These are phyloP conservation scores for Chelonia mydas DNA, from an alignment of 2,797 vertebrate species.

Conservation along the genomic window DNA sequence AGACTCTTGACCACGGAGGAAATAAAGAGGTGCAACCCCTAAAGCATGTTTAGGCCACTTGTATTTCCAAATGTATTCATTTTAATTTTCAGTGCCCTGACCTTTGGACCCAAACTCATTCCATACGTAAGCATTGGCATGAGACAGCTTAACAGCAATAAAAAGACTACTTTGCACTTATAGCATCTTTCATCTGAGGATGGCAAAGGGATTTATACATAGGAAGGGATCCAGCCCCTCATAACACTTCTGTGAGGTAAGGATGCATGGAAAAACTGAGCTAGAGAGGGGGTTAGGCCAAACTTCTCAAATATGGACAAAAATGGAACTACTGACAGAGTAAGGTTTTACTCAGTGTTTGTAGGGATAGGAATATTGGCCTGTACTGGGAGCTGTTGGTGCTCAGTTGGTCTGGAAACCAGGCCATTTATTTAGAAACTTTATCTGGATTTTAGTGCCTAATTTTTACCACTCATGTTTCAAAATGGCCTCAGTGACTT, in stretches of 20 bases:
- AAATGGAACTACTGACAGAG: neutral
- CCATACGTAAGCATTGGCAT: neutral
- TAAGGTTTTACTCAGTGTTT: neutral
- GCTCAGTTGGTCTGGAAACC: accelerated
- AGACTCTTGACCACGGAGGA: neutral
- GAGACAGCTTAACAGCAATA: neutral
- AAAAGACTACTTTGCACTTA: neutral
- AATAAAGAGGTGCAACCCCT: neutral
- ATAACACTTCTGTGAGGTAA: neutral
- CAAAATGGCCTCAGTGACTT: neutral
- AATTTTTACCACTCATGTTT: neutral
- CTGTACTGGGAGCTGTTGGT: neutral
- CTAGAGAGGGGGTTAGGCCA: neutral
- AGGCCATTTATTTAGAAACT: neutral
- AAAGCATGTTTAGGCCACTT: neutral
- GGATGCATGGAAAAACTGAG: neutral
- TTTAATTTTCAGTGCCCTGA: neutral
- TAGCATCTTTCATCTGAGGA: neutral
- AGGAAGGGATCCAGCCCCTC: neutral
- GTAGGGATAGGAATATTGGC: neutral
- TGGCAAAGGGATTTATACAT: neutral
- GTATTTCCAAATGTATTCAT: neutral
- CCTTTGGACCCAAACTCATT: neutral
- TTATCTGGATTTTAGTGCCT: neutral
- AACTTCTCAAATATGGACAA: neutral